Evolutionary conservation across 2,797 vertebrate genomes (phyloP), one percentile per base, ranked within the genome.

Genomic region (Cryptoprocta ferox): DNA sequence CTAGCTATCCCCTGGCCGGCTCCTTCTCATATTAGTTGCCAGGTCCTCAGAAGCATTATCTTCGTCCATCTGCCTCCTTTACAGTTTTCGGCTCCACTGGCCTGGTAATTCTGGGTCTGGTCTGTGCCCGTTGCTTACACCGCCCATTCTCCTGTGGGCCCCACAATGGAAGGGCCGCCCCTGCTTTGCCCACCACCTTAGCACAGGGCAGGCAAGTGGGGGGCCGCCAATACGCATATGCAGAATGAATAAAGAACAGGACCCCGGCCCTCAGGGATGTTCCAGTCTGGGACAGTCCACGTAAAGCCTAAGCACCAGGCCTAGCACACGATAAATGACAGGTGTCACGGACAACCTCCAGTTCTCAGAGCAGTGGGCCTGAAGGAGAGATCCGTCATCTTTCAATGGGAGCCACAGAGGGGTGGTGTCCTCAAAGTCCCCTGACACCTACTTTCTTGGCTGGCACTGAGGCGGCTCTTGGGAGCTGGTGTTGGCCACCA

Each of bases 31-130:
- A 35, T 21, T 21, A 48, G 71, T 10, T 63, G 3, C 7, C 48
- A 32, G 53, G 70, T 92, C 30, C 18, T 75, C 32, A 70, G 68
- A 78, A 90, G 53, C 19, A 14, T 15, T 59, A 35, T 21, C 48
- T 35, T 93, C 0, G 0, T 19, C 12, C n/a, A 26, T 65, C 50
- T 39, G 28, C 61, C 7, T 68, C 30, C 68, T 94, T 35, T 48
- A 42, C 3, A 21, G 13, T 19, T 79, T 89, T 53, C 10, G 1
- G 68, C 70, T 37, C 32, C 3, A 1, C 56, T 24, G 30, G 15
- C 39, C 48, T 18, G 1, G 42, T 39, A 16, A 76, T 50, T 65
- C 5, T 1, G 0, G 2, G 50, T 16, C 48, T 30, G 11, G n/a
- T 15, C 78, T 91, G 56, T 76, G 35, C 26, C 24, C 32, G 2